phyloP scores from a whole-genome alignment of 2,888 invertebrate species.

The Drosophila nr. perissopoda region DNA sequence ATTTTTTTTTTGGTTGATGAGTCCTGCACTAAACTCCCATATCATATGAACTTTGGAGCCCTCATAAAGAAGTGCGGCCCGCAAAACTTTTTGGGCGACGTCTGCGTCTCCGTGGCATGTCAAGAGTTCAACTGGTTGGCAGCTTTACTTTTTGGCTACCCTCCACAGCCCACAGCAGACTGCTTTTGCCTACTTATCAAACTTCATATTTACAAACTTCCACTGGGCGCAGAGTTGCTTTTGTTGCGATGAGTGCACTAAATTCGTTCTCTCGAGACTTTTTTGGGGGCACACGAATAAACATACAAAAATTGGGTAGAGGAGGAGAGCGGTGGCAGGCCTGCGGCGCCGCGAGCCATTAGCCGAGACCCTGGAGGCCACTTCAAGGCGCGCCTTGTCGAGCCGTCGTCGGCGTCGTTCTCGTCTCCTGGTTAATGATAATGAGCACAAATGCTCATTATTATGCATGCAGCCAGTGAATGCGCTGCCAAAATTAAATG shows the following conservation, averaged over 20 bases:
- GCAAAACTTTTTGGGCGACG: constrained; percentile 68
- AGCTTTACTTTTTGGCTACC: constrained; percentile 18
- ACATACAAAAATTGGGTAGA: constrained; percentile 2
- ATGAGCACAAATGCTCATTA: constrained; percentile 69
- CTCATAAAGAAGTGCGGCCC: constrained; percentile 67
- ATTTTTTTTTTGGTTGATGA: constrained; percentile 11
- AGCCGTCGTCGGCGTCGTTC: constrained; percentile 10
- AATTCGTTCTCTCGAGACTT: constrained; percentile 19
- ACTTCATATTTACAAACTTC: constrained; percentile 75
- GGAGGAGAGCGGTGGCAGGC: neutral
- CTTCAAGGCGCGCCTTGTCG: constrained; percentile 52
- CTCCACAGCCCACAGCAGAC: constrained; percentile 1
- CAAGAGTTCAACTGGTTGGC: constrained; percentile 62
- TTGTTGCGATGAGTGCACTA: constrained; percentile 54
- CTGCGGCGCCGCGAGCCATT: constrained; percentile 72
- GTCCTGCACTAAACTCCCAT: constrained; percentile 41
- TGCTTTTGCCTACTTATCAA: constrained; percentile 70
- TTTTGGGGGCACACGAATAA: constrained; percentile 2
- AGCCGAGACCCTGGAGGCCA: constrained; percentile 71
- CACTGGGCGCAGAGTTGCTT: constrained; percentile 35
- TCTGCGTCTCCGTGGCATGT: constrained; percentile 50
- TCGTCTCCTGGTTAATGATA: constrained; percentile 65
- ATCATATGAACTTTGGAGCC: constrained; percentile 47
- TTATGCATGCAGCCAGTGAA: constrained; percentile 60
- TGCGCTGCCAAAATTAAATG: constrained; percentile 66